Percentiles rank a stretch among this genome's conserved stretches.
Conservation (phyloP, 2,888 invertebrate genomes). For the Elysia crispata region DNA sequence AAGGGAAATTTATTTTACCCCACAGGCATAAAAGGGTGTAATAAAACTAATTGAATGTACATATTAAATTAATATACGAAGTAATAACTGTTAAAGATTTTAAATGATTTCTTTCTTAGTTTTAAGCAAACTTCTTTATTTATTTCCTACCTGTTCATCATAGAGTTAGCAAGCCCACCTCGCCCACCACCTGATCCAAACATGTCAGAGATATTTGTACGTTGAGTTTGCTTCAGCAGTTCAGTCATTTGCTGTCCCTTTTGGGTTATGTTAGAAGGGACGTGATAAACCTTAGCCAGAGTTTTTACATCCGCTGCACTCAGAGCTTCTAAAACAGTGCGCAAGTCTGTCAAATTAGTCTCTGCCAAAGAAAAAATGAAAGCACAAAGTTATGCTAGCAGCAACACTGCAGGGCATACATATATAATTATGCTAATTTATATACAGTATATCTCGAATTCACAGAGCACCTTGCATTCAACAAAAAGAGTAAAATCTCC, state of each 20-base stretch:
- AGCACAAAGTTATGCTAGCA: neutral
- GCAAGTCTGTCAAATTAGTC: conserved; percentile 56
- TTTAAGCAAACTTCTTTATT: neutral
- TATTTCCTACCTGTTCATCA: conserved; percentile 60
- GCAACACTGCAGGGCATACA: no score
- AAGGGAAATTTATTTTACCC: no score
- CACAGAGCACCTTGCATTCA: no score
- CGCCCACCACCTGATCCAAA: conserved; percentile 57
- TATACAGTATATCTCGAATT: no score
- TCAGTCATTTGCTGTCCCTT: conserved; percentile 65
- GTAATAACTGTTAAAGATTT: no score
- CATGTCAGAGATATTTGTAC: conserved; percentile 68
- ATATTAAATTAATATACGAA: no score
- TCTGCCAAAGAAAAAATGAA: conserved; percentile 24
- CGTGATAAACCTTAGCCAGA: conserved; percentile 75
- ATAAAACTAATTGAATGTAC: no score
- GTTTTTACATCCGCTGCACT: conserved; percentile 74
- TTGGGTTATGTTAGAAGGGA: conserved; percentile 61
- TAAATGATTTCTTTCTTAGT: neutral
- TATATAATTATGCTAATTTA: no score
- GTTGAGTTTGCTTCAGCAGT: conserved; percentile 74
- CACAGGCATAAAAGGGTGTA: no score
- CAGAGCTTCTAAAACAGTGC: conserved; percentile 67
- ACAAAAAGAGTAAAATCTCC: no score
- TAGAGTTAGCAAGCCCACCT: conserved; percentile 51